Evolutionary conservation across 1,140 invertebrate species (phyloP), one percentile per base, ranked within the genome.

Genomic region (Centruroides sculpturatus): DNA sequence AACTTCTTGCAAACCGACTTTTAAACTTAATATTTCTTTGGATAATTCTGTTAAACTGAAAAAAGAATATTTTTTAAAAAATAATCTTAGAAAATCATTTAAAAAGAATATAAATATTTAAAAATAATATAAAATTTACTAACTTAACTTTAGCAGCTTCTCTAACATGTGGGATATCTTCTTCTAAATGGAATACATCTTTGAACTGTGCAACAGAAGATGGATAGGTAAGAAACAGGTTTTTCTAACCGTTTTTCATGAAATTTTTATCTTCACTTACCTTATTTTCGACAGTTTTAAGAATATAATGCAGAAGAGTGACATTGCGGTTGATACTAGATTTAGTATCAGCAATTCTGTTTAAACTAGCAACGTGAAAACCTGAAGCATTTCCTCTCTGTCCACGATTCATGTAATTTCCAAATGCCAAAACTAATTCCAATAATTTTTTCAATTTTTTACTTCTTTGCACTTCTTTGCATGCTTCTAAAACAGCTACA

Each of bases 351-450:
- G 85, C 84, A 66, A 98, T 76, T 68, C 90, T 85, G 75, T 91
- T 93, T 3, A 98, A 79, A 11, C 91, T 95, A 4, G 84, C 81
- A 63, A 98, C 75, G 47, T 87, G 80, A 75, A 98, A 98, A 11
- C 93, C 94, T 34, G 84, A 86, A 3, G 93, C 94, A 73, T 97
- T 96, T 50, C 94, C 95, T 55, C 92, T 79, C 51, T 93, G 89
- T 48, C 93, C 93, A 48, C 89, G 76, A 69, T 89, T 89, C 85
- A 92, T 89, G 71, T 86, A 88, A 77, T 88, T 91, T 68, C 89
- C 92, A 54, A 96, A 76, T 0, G 93, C 93, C 41, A 98, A 78
- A 36, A 98, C 88, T 54, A 98, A 75, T 77, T 97, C 91, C 34
- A 98, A 75, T 50, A 97, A 75, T 67, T 87, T 85, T 61, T 86